Evolutionary conservation across 1,140 invertebrate species (phyloP), one percentile per base, ranked within the genome.

Genomic region (Hyles euphorbiae): DNA sequence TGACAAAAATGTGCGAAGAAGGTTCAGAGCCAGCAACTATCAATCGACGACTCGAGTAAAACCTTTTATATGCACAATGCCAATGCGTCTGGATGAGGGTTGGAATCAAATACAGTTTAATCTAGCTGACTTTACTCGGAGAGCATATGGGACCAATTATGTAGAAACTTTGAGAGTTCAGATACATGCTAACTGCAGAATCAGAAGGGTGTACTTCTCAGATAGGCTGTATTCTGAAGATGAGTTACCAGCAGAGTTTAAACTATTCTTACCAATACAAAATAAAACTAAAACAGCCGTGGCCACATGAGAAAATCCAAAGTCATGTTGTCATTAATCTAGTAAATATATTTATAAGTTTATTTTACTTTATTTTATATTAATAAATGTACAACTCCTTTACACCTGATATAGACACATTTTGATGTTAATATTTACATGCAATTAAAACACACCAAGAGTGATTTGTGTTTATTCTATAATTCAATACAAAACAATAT

Each of bases 41-140:
- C 98, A 99, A 84, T 98, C 97, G 40, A 98, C 97, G 32, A 99
- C 98, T 47, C 91, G 98, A 83, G 98, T 99, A 0, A 99, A 99
- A 83, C 98, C 98, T 48, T 99, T 99, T 79, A 99, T 99, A 70
- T 99, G 98, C 88, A 99, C 98, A 46, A 99, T 99, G 98, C 98
- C 98, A 10, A 98, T 99, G 95, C 92, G 98, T 68, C 83, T 99
- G 56, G 98, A 99, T 81, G 97, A 99, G 82, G 98, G 98, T 9
- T 99, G 99, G 98, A 99, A 99, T 90, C 91, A 92, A 68, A 92
- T 99, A 70, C 98, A 99, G 87, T 99, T 99, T 81, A 99, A 99
- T 88, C 90, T 99, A 52, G 97, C 98, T 47, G 99, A 99, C 90
- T 99, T 99, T 81, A 99, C 98, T 6, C 91, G 98, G 70, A 90